These are phyloP conservation scores for Eulemur albifrons DNA, from an alignment of 2,797 vertebrate species.

Conservation along the genomic window DNA sequence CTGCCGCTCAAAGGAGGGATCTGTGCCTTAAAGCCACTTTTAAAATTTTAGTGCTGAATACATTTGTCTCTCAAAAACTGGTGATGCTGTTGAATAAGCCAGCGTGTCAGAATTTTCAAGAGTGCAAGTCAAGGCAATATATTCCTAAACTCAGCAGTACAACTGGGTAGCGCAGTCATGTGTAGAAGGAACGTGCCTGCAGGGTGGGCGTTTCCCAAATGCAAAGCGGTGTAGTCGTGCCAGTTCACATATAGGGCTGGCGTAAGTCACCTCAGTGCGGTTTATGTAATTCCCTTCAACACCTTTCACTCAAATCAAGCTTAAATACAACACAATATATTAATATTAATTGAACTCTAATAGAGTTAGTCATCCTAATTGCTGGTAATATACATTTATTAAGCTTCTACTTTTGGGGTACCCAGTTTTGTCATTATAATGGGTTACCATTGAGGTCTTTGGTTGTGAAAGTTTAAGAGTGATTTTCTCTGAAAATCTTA, in stretches of 20 bases:
- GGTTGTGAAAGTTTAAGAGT: neutral
- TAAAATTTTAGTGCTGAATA: neutral
- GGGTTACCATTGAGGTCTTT: neutral
- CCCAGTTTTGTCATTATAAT: neutral
- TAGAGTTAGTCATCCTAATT: neutral
- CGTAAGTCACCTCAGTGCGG: too few relatives aligned
- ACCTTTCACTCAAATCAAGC: neutral
- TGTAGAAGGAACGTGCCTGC: neutral
- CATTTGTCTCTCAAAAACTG: neutral
- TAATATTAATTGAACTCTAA: neutral
- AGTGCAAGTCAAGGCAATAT: neutral
- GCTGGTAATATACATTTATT: neutral
- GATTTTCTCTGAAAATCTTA: neutral
- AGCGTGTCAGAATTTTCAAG: neutral
- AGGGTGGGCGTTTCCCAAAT: neutral
- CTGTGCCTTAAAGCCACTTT: neutral
- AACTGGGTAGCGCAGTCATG: neutral
- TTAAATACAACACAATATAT: neutral
- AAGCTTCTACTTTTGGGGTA: neutral
- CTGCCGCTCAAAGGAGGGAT: neutral
- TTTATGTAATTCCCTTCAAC: neutral
- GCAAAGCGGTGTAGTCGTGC: too few relatives aligned
- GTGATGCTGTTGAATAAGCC: neutral
- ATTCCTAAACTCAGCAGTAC: neutral
- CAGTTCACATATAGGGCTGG: neutral